phyloP scores from a whole-genome alignment of 2,797 vertebrate genomes.

The Pelobates cultripes region DNA sequence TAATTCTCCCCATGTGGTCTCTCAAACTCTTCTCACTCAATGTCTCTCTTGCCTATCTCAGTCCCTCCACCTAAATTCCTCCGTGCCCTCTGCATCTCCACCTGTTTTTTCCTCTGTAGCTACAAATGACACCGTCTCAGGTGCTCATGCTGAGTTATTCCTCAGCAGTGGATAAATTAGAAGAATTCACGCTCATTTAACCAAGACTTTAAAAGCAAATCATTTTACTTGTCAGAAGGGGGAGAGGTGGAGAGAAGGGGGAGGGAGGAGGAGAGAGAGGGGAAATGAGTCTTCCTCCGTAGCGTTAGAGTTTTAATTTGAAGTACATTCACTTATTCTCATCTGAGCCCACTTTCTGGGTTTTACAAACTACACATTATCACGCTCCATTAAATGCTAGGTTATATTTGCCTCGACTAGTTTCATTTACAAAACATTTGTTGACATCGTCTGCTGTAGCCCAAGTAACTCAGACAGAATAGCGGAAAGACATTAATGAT shows the following conservation, averaged over 20 bases:
- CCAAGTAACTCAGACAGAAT: conserved; percentile 12
- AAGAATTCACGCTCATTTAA: conserved; percentile 49
- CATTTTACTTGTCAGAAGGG: conserved; percentile 45
- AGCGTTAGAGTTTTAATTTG: conserved; percentile 33
- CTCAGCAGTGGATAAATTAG: conserved; percentile 14
- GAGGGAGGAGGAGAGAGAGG: not conserved
- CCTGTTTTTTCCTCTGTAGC: not conserved
- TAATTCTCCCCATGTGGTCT: not conserved
- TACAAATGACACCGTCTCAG: conserved; percentile 26
- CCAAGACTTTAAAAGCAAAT: conserved; percentile 54
- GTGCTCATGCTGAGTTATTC: conserved; percentile 31
- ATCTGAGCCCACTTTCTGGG: not conserved
- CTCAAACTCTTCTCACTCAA: not conserved
- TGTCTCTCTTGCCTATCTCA: not conserved
- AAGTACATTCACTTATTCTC: conserved; percentile 9
- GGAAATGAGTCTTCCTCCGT: not conserved
- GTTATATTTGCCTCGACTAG: conserved; percentile 21
- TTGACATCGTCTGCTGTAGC: conserved; percentile 19
- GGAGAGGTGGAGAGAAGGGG: not conserved
- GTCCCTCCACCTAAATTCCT: not conserved
- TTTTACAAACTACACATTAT: conserved; percentile 23
- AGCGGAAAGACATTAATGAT: conserved; percentile 13
- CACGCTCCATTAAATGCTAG: conserved; percentile 36
- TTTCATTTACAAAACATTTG: conserved; percentile 47
- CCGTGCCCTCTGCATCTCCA: not conserved